phyloP scores from a whole-genome alignment of 2,797 vertebrate genomes.

The Urosaurus nigricauda region DNA sequence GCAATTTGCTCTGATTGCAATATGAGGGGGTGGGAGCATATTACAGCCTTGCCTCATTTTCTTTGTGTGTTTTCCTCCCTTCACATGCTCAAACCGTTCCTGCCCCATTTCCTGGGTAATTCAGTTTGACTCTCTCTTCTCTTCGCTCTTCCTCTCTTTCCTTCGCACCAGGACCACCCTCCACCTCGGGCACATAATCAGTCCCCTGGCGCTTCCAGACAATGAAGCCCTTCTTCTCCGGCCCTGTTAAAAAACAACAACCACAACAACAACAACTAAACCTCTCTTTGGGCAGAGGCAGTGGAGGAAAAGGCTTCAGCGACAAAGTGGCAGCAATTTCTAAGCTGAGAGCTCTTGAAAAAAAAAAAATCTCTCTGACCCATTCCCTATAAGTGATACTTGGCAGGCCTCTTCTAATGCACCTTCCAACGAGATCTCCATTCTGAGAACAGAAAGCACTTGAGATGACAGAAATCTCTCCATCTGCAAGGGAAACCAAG shows the following conservation, averaged over 20 bases:
- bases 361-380: constrained; percentile 26
- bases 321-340: constrained; percentile 48
- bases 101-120: constrained; percentile 1
- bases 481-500: background rate
- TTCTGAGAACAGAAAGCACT: background rate
- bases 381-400: constrained; percentile 2
- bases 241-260: background rate
- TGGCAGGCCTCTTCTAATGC: background rate
- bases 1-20: constrained; percentile 48
- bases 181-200: background rate
- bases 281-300: accelerated
- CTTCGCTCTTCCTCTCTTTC: background rate
- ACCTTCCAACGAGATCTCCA: background rate
- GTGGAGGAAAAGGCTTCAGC: constrained; percentile 37
- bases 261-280: too few species aligned
- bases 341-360: constrained; percentile 60
- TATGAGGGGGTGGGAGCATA: constrained; percentile 18
- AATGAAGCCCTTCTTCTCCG: constrained; percentile 6
- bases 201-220: background rate
- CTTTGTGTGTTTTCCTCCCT: background rate
- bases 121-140: background rate
- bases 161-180: background rate
- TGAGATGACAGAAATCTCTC: constrained; percentile 21
- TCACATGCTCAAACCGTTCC: background rate
- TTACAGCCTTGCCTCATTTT: background rate